Percentiles rank a stretch among this genome's conserved stretches.
Evolutionary conservation across 2,888 invertebrate genomes (phyloP).

Genomic region (Lasioglossum villosulum): DNA sequence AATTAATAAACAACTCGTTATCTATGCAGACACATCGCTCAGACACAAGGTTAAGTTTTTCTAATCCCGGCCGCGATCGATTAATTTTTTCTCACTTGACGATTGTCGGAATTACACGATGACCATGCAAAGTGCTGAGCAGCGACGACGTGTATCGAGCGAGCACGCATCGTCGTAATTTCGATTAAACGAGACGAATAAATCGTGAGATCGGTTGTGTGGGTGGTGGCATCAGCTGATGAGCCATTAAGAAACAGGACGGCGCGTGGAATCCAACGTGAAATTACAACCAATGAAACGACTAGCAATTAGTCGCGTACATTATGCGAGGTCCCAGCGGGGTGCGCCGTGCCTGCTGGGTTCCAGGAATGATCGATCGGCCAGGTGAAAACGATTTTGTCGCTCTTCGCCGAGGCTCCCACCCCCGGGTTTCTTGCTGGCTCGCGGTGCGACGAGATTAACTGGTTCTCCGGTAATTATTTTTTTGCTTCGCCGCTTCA

Average conservation of each 20-base stretch:
- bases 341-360: slow-evolving; percentile 45
- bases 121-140: not conserved
- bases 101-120: not conserved
- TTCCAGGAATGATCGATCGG: slow-evolving; percentile 63
- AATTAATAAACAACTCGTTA: not conserved
- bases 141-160: not conserved
- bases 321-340: slow-evolving; percentile 59
- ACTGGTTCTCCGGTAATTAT: slow-evolving; percentile 50
- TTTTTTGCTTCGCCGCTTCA: slow-evolving; percentile 40
- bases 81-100: not conserved
- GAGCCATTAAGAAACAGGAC: slow-evolving; percentile 52
- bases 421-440: slow-evolving; percentile 5
- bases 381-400: slow-evolving; percentile 62
- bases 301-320: slow-evolving; percentile 61
- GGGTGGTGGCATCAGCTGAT: slow-evolving; percentile 45
- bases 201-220: slow-evolving; percentile 32
- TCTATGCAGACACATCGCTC: not conserved
- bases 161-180: slow-evolving; percentile 24
- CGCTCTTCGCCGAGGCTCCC: slow-evolving; percentile 23
- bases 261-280: slow-evolving; percentile 51
- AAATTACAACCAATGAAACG: slow-evolving; percentile 63
- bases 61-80: not conserved
- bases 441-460: slow-evolving; percentile 41
- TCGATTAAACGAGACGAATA: slow-evolving; percentile 39
- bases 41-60: not conserved